Conservation (phyloP, 92 coral and sea anemone genomes). For the Bergia puertoricense region DNA sequence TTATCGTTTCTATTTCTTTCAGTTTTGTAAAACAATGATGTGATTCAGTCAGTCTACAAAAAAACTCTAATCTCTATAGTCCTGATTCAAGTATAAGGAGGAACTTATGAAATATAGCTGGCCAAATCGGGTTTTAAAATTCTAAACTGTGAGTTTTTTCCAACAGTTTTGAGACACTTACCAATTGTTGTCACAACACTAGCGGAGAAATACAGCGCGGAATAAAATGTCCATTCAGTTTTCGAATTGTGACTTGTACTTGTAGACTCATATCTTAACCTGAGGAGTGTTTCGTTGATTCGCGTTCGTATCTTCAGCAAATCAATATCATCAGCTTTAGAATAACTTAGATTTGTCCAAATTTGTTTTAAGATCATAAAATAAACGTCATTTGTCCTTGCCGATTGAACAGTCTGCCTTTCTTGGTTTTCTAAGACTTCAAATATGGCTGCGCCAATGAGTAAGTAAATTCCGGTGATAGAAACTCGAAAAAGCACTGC, state of each 20-base stretch:
- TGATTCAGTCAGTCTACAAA: not conserved
- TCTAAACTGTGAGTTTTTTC: not conserved
- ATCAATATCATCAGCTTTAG: not conserved
- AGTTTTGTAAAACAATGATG: not conserved
- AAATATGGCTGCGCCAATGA: slow-evolving; percentile 29
- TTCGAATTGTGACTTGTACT: not conserved
- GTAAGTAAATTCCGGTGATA: slow-evolving; percentile 13
- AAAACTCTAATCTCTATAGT: not conserved
- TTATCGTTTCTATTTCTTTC: no score
- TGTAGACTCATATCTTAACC: not conserved
- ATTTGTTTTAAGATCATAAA: slow-evolving; percentile 20
- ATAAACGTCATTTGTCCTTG: not conserved
- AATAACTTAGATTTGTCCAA: slow-evolving; percentile 8
- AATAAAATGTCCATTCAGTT: slow-evolving; percentile 28
- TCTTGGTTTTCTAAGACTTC: slow-evolving; percentile 22
- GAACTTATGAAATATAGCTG: not conserved
- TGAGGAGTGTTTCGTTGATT: slow-evolving; percentile 1
- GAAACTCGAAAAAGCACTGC: slow-evolving; percentile 22
- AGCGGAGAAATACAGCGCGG: slow-evolving; percentile 34
- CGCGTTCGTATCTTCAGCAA: not conserved
- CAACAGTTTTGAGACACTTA: not conserved
- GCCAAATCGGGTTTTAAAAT: not conserved
- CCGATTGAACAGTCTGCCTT: not conserved
- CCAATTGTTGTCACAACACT: slow-evolving; percentile 40
- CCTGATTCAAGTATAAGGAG: not conserved